Conservation (phyloP, 2,888 invertebrate genomes). For the Malthinus seriepunctatus region DNA sequence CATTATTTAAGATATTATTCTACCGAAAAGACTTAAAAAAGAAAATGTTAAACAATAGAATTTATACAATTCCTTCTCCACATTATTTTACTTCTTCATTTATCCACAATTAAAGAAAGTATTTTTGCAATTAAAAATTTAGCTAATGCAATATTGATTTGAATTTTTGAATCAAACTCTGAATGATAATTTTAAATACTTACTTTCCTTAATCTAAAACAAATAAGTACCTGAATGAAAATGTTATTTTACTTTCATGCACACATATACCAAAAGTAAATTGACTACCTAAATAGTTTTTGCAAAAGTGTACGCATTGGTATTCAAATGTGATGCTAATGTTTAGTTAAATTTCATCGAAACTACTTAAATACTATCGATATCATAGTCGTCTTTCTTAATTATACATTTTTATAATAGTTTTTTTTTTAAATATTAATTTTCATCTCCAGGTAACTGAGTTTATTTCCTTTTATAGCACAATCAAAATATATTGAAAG, state of each 20-base stretch:
- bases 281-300: slow-evolving; percentile 11
- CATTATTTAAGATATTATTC: too few species aligned
- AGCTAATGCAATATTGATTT: too few species aligned
- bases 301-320: slow-evolving; percentile 61
- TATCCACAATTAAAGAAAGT: too few species aligned
- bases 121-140: too few species aligned
- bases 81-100: too few species aligned
- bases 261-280: slow-evolving; percentile 15
- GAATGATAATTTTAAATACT: not conserved
- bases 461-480: not conserved
- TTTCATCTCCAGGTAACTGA: too few species aligned
- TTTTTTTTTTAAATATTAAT: too few species aligned
- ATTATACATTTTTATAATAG: not conserved
- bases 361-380: not conserved
- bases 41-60: too few species aligned
- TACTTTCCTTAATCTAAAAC: slow-evolving; percentile 1
- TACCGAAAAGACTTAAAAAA: too few species aligned
- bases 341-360: slow-evolving; percentile 9
- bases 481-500: slow-evolving; percentile 8
- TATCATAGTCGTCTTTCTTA: not conserved
- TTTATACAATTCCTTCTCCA: too few species aligned
- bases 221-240: slow-evolving; percentile 1
- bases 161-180: too few species aligned
- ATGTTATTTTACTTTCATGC: slow-evolving; percentile 16
- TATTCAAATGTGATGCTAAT: slow-evolving; percentile 68